A percentile compares a stretch with the other conserved stretches of the same genome.
Conservation (phyloP, 1,140 invertebrate genomes). For the Caenorhabditis inopinata region DNA sequence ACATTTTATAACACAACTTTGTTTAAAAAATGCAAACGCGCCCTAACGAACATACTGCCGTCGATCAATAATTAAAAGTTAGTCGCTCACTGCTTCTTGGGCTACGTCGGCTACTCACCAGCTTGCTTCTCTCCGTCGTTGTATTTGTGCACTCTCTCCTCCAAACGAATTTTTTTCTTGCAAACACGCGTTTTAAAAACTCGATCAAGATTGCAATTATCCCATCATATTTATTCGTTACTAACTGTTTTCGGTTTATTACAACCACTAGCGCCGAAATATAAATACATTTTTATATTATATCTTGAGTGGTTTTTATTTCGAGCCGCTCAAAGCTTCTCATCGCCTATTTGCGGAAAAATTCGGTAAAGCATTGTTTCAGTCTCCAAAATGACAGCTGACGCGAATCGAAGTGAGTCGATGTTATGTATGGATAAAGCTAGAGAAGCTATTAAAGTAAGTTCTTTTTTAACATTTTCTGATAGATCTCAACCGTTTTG, state of each 20-base stretch:
- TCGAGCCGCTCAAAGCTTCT: too few relatives aligned
- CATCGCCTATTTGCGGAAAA: too few relatives aligned
- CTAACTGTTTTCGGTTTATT: too few relatives aligned
- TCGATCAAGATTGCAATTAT: too few relatives aligned
- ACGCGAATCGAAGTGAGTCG: conserved; percentile 37
- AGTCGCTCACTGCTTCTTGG: conserved; percentile 27
- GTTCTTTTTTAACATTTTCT: conserved; percentile 48
- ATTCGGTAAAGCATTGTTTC: too few relatives aligned
- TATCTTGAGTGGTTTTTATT: too few relatives aligned
- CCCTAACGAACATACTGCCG: neutral
- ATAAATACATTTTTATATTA: too few relatives aligned
- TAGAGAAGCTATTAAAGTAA: conserved; percentile 52
- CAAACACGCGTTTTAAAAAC: conserved; percentile 5
- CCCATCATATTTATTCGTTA: too few relatives aligned
- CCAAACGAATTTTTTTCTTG: neutral
- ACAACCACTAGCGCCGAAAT: too few relatives aligned
- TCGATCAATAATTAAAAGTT: conserved; percentile 26
- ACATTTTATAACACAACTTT: neutral
- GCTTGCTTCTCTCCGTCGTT: conserved; percentile 3
- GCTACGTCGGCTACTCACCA: conserved; percentile 22
- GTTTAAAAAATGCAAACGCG: neutral
- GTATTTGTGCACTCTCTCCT: neutral
- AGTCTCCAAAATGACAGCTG: conserved; percentile 35
- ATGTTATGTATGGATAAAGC: conserved; percentile 46
- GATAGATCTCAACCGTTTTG: too few relatives aligned